Conservation (phyloP, 53 echinoderm and acorn worm species). For the Stichopus horrens region DNA sequence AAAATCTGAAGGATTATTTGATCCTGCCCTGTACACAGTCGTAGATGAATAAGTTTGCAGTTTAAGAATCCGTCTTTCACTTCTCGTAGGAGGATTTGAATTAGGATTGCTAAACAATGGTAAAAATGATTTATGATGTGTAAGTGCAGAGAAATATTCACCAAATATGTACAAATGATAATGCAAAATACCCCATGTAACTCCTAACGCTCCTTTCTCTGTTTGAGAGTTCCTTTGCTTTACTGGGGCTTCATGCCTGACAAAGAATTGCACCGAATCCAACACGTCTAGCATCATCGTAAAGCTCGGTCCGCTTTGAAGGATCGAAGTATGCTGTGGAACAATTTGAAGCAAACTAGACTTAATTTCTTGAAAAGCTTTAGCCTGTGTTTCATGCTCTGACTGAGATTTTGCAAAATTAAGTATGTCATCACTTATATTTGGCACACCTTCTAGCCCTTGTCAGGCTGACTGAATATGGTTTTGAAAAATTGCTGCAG, state of each 20-base stretch:
- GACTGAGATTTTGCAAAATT: conserved; percentile 48
- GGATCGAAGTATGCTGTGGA: conserved; percentile 45
- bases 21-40: conserved; percentile 53
- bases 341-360: background rate
- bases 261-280: conserved; percentile 47
- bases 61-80: conserved; percentile 61
- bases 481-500: conserved; percentile 69
- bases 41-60: conserved; percentile 54
- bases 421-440: conserved; percentile 61
- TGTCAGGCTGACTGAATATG: conserved; percentile 53
- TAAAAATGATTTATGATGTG: conserved; percentile 55
- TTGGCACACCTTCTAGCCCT: conserved; percentile 58
- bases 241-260: too few relatives aligned
- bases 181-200: conserved; percentile 51
- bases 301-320: conserved; percentile 43
- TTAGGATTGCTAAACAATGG: conserved; percentile 48
- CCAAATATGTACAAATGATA: conserved; percentile 52
- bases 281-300: conserved; percentile 63
- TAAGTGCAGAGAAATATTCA: conserved; percentile 47
- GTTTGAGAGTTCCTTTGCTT: conserved; percentile 57
- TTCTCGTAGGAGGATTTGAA: conserved; percentile 50
- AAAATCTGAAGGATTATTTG: conserved; percentile 60
- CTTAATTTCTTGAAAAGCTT: conserved; percentile 21
- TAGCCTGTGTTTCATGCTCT: conserved; percentile 47
- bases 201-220: conserved; percentile 52